Base-by-base conservation (phyloP, 2,113 vertebrate genomes). In the Vimba vimba region DNA sequence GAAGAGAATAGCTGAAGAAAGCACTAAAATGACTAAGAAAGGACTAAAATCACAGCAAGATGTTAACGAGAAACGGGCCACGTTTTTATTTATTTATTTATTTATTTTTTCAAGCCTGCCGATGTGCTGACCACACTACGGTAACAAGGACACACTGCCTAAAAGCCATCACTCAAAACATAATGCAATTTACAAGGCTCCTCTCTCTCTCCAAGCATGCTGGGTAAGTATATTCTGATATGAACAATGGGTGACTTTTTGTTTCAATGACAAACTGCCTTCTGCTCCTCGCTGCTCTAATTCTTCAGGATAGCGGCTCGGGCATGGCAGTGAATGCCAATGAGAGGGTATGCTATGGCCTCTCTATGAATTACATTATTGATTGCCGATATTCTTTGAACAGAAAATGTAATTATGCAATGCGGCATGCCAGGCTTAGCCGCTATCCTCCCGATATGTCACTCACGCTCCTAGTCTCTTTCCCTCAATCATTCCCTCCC, bases 351-450 rank as follows among this genome's bases (percentile, higher is more conserved):
- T 88, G 93, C 87, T 90, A 91, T 86, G 87, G 93, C 92, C 91
- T 91, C 92, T 93, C 93, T 95, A 94, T 96, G 96, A 97, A 97
- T 96, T 96, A 95, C 92, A 93, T 92, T 95, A 96, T 94, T 94
- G 96, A 96, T 97, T 96, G 93, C 94, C 96, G 94, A 94, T 96
- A 95, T 93, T 92, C 93, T 94, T 94, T 92, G 90, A 94, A 95
- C 92, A 96, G 93, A 95, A 96, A 97, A 97, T 96, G 94, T 94
- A 97, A 96, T 97, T 97, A 97, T 96, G 95, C 93, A 96, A 94
- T 93, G 87, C 85, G 85, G 88, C 87, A 66, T 15, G 88, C 90
- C 82, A 55, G 79, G 79, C 84, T 77, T 52, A 75, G 84, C 75
- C 33, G 25, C 82, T 82, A 82, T 82, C 89, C 87, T 81, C 86